These are phyloP conservation scores for Falco berigora DNA, from an alignment of 2,797 vertebrate genomes.

Conservation along the genomic window DNA sequence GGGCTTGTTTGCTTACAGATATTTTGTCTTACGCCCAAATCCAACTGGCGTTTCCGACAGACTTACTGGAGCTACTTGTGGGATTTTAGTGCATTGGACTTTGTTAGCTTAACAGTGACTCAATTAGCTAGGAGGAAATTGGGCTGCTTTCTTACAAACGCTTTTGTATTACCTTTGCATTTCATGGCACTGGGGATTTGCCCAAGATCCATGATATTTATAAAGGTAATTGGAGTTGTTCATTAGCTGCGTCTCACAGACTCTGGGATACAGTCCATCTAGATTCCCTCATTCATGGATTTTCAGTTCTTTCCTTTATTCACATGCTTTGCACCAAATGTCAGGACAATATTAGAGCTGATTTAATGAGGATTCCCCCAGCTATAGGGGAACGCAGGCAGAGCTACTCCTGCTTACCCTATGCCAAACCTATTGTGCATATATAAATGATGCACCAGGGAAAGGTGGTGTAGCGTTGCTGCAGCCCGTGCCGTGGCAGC, in stretches of 20 bases:
- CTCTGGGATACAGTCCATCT: neutral
- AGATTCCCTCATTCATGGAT: neutral
- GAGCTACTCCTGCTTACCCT: neutral
- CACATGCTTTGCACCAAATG: neutral
- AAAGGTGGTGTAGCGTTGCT: neutral
- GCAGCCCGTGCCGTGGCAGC: neutral
- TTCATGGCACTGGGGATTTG: slow-evolving; percentile 7
- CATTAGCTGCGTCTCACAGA: slow-evolving; percentile 23
- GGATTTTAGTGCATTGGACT: neutral
- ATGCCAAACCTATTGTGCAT: neutral
- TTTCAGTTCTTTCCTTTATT: slow-evolving; percentile 5
- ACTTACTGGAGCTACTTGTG: neutral
- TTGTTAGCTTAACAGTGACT: neutral
- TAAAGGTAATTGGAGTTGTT: slow-evolving; percentile 34
- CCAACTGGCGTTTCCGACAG: neutral
- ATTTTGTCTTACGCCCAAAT: neutral
- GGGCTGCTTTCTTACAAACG: neutral
- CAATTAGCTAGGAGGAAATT: slow-evolving; percentile 21
- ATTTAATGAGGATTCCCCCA: neutral
- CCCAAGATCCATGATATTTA: slow-evolving; percentile 1
- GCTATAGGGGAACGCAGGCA: neutral
- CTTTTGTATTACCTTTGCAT: slow-evolving; percentile 18
- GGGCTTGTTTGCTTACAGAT: neutral
- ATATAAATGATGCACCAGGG: neutral
- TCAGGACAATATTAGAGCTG: neutral